Evolutionary conservation across 2,797 vertebrate species (phyloP), one percentile per base, ranked within the genome.

Genomic region (Nasua narica): DNA sequence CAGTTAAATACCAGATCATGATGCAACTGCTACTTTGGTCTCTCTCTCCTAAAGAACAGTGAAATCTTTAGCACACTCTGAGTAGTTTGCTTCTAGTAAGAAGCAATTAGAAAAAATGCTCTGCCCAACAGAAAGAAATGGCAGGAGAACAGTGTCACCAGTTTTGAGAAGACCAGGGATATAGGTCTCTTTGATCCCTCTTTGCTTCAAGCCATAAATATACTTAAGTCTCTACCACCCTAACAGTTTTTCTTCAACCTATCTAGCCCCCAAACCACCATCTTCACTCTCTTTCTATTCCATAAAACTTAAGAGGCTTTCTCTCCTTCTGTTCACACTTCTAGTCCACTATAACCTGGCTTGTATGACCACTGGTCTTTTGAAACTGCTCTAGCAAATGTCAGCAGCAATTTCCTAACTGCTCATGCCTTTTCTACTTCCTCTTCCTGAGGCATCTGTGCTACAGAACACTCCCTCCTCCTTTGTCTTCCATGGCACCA

Each of bases 61-160:
- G 18, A 92, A 27, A 58, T 87, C 9, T 90, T 92, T 74, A 69
- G 74, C 25, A 84, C 14, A 52, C 23, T 14, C 1, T 81, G 72
- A 89, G 32, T 37, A 77, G 50, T 88, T 89, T 94, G 52, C 48
- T 52, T 96, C 56, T 92, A 86, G 23, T 74, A 90, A 95, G 54
- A 92, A 69, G 29, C 48, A 79, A 82, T 58, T 81, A 94, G 43
- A 77, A 86, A 96, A 89, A 85, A 46, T 62, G 37, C 74, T 85
- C n/a, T 91, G 85, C 86, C 12, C 29, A 94, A 87, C 7, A 65
- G 12, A 74, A 16, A 43, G 35, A 27, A 86, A 92, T 32, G 11
- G 46, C 69, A n/a, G 78, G 81, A 27, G 32, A 93, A 87, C 9
- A 70, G 29, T n/a, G 25, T 54, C 35, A 93, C 32, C 40, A 50